Conservation (phyloP, 1,140 invertebrate species). For the Augochlora pura region DNA sequence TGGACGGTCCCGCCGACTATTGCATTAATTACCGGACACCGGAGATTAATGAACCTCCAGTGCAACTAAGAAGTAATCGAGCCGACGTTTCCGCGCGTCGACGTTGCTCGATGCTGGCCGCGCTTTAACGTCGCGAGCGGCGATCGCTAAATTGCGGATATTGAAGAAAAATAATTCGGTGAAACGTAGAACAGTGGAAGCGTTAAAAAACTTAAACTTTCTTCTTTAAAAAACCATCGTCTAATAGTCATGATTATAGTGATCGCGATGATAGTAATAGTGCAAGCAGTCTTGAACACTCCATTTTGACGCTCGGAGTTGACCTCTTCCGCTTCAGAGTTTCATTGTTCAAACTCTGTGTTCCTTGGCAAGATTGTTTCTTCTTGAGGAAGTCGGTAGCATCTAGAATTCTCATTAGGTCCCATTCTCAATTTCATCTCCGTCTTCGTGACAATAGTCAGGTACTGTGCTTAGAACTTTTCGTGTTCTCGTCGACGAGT, state of each 20-base stretch:
- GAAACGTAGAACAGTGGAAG: no score
- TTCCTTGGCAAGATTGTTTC: no score
- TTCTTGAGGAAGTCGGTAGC: no score
- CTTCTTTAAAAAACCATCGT: no score
- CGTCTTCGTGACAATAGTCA: no score
- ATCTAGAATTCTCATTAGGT: not conserved
- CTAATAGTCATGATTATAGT: no score
- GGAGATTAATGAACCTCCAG: not conserved
- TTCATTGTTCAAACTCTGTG: no score
- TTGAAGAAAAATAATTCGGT: no score
- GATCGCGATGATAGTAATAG: not conserved
- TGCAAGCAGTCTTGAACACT: not conserved
- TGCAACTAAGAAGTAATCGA: not conserved
- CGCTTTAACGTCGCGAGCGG: not conserved
- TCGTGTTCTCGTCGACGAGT: no score
- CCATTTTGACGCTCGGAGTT: not conserved
- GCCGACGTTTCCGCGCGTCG: no score
- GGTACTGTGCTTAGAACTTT: not conserved
- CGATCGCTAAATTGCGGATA: no score
- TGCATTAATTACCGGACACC: not conserved
- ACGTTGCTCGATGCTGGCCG: not conserved
- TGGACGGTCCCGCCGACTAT: not conserved
- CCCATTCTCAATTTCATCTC: not conserved
- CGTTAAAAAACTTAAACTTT: no score
- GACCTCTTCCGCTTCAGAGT: not conserved